Percentiles rank a stretch among this genome's conserved stretches.
These are phyloP conservation scores for Caradrina clavipalpis DNA, from an alignment of 2,888 invertebrate genomes.

Conservation along the genomic window DNA sequence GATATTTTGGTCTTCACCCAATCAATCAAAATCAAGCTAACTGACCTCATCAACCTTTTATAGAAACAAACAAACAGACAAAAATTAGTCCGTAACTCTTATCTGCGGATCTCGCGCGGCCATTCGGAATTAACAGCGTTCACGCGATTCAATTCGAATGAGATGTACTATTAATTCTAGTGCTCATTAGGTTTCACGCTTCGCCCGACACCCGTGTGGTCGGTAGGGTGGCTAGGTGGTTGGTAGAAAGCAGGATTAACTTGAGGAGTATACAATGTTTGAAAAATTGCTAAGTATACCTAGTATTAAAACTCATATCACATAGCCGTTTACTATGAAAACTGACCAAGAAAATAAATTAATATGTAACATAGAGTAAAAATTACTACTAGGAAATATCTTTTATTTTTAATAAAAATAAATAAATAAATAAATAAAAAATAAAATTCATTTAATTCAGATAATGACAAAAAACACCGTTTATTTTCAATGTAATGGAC, in stretches of 20 bases:
- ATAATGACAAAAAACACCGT: no score
- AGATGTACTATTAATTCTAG: conserved; percentile 76
- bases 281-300: background rate
- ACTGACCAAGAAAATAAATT: no score
- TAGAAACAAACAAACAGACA: conserved; percentile 61
- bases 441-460: no score
- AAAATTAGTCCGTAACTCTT: conserved; percentile 44
- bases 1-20: background rate
- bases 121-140: conserved; percentile 69
- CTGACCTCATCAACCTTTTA: conserved; percentile 2
- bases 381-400: no score
- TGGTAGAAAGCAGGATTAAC: conserved; percentile 7
- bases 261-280: background rate
- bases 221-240: conserved; percentile 25
- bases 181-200: conserved; percentile 70
- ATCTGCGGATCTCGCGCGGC: conserved; percentile 52
- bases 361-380: no score
- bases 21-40: background rate
- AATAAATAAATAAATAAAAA: no score
- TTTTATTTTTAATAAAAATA: no score
- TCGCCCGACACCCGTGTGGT: conserved; percentile 59
- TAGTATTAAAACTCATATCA: background rate
- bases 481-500: no score
- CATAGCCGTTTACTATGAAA: no score
- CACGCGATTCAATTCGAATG: conserved; percentile 85